These are phyloP conservation scores for Agelastica alni DNA, from an alignment of 2,888 invertebrate genomes.

Conservation along the genomic window DNA sequence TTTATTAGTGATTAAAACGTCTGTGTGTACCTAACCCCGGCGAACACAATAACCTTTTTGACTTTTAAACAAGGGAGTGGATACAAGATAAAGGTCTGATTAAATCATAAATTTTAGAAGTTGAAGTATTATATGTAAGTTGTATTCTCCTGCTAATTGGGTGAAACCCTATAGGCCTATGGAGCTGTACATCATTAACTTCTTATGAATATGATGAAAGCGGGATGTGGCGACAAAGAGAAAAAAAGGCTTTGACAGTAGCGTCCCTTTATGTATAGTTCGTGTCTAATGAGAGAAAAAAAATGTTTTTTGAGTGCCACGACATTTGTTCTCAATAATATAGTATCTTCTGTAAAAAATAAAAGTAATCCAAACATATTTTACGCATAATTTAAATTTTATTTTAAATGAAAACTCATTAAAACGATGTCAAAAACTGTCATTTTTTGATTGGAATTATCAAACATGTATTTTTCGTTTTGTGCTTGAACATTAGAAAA, in stretches of 20 bases:
- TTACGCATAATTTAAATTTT: too few relatives aligned
- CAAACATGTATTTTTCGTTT: too few relatives aligned
- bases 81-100: slow-evolving; percentile 28
- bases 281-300: too few relatives aligned
- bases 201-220: slow-evolving; percentile 41
- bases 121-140: slow-evolving; percentile 38
- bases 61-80: slow-evolving; percentile 24
- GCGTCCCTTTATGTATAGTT: slow-evolving; percentile 14
- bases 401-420: too few relatives aligned
- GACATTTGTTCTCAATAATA: too few relatives aligned
- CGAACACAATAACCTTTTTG: slow-evolving; percentile 23
- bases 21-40: slow-evolving; percentile 5
- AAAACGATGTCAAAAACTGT: too few relatives aligned
- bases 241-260: slow-evolving; percentile 21
- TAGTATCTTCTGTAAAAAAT: too few relatives aligned
- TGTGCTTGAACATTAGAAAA: too few relatives aligned
- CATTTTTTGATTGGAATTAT: too few relatives aligned
- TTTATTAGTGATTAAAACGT: slow-evolving; percentile 8
- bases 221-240: slow-evolving; percentile 19
- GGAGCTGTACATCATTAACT: slow-evolving; percentile 37
- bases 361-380: too few relatives aligned
- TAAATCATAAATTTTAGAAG: slow-evolving; percentile 33
- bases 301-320: too few relatives aligned
- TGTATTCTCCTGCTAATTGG: slow-evolving; percentile 42
- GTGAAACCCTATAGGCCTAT: slow-evolving; percentile 40